Evolutionary conservation across 2,113 vertebrate species (phyloP).

Genomic region (Myiagra hebetior): DNA sequence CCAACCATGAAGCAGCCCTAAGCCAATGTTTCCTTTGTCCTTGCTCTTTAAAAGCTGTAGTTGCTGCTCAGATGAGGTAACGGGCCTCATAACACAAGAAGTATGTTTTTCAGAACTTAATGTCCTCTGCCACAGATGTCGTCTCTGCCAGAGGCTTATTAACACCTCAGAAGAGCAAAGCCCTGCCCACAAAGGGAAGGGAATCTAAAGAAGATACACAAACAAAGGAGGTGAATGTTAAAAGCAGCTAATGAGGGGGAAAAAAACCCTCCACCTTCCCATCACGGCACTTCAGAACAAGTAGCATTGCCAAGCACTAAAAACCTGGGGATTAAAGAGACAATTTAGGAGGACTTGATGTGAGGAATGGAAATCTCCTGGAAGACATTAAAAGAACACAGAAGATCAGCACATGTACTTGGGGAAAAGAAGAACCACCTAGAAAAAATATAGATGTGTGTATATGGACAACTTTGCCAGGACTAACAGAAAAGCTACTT

Average conservation of each 20-base stretch:
- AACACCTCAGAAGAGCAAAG: slow-evolving; percentile 69
- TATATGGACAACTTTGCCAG: not conserved
- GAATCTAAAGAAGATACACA: slow-evolving; percentile 70
- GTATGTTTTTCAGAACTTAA: slow-evolving; percentile 67
- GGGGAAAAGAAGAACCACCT: not conserved
- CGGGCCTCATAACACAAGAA: slow-evolving; percentile 51
- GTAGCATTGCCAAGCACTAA: slow-evolving; percentile 57
- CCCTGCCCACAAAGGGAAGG: slow-evolving; percentile 64
- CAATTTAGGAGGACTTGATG: slow-evolving; percentile 62
- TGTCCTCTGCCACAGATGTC: slow-evolving; percentile 71
- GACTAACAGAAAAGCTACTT: not conserved
- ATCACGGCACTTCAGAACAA: slow-evolving; percentile 59
- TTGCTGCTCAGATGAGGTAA: slow-evolving; percentile 57
- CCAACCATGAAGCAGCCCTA: slow-evolving; percentile 31
- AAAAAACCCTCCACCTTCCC: slow-evolving; percentile 55
- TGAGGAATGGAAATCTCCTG: slow-evolving; percentile 56
- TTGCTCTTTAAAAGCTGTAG: slow-evolving; percentile 61
- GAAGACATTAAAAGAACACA: slow-evolving; percentile 37
- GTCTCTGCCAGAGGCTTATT: slow-evolving; percentile 69
- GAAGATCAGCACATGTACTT: not conserved
- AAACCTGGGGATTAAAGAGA: slow-evolving; percentile 66
- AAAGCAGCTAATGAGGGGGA: slow-evolving; percentile 67
- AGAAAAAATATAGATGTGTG: not conserved
- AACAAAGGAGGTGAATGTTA: slow-evolving; percentile 73
- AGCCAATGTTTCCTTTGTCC: slow-evolving; percentile 63